Evolutionary conservation across 2,888 invertebrate genomes (phyloP).

Genomic region (Epinotia ramella): DNA sequence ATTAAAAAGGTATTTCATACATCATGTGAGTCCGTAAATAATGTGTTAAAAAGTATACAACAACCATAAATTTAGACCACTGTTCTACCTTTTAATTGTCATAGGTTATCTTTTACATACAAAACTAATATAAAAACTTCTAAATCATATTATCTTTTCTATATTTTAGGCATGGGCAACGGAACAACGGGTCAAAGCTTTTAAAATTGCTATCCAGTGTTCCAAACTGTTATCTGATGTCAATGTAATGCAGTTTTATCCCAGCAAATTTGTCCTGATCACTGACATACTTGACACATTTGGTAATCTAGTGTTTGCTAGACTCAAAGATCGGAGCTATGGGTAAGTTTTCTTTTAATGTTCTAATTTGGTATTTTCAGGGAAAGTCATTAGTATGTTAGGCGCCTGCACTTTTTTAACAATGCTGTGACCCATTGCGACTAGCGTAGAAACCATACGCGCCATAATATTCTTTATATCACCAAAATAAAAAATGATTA

Average conservation of each 20-base stretch:
- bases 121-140: no score
- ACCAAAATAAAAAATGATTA: no score
- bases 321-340: constrained; percentile 90
- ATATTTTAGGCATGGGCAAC: constrained; percentile 93
- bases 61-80: no score
- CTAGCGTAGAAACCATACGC: no score
- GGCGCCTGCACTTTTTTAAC: no score
- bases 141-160: background rate
- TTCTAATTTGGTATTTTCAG: background rate
- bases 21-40: background rate
- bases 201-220: constrained; percentile 99
- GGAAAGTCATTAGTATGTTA: background rate
- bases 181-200: constrained; percentile 97
- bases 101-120: no score
- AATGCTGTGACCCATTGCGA: no score
- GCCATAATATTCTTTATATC: no score
- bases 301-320: constrained; percentile 94
- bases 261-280: constrained; percentile 98
- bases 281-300: constrained; percentile 98
- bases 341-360: constrained; percentile 61
- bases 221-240: constrained; percentile 96
- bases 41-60: background rate
- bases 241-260: constrained; percentile 97
- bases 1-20: constrained; percentile 86
- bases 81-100: no score